These are phyloP conservation scores for Meloe dianella DNA, from an alignment of 2,888 invertebrate species.

Conservation along the genomic window DNA sequence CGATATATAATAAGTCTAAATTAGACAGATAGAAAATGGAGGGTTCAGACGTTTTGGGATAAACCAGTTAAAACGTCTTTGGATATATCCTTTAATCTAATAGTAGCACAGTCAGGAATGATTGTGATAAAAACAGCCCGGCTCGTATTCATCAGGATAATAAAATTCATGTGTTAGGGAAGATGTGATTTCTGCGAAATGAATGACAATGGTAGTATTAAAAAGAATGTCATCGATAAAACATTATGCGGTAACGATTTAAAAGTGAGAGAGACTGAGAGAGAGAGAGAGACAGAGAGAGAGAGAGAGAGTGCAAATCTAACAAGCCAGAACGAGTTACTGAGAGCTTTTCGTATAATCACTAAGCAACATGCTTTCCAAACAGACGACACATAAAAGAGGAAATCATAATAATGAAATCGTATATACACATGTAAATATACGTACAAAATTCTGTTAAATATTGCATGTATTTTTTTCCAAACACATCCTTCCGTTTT, in stretches of 20 bases:
- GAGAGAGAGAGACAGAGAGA: background rate
- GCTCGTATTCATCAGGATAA: no score
- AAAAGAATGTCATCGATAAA: background rate
- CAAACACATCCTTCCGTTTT: background rate
- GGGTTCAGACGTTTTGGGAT: background rate
- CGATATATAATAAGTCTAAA: no score
- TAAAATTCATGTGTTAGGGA: background rate
- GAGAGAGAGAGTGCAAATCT: background rate
- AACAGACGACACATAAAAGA: background rate
- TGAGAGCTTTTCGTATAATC: conserved; percentile 2
- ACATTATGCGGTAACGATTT: background rate
- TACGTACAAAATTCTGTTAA: background rate
- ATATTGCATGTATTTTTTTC: background rate
- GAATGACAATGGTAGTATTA: background rate
- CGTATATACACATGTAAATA: background rate
- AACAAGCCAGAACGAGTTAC: conserved; percentile 3
- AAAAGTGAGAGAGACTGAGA: background rate
- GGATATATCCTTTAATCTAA: no score
- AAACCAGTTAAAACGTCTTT: background rate
- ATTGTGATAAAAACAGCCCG: background rate
- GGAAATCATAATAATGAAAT: background rate
- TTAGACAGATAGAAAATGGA: background rate
- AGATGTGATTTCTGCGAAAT: background rate
- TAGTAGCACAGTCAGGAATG: background rate
- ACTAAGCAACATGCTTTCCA: background rate